phyloP scores from a whole-genome alignment of 1,140 invertebrate genomes.

The Ceratina japonica region DNA sequence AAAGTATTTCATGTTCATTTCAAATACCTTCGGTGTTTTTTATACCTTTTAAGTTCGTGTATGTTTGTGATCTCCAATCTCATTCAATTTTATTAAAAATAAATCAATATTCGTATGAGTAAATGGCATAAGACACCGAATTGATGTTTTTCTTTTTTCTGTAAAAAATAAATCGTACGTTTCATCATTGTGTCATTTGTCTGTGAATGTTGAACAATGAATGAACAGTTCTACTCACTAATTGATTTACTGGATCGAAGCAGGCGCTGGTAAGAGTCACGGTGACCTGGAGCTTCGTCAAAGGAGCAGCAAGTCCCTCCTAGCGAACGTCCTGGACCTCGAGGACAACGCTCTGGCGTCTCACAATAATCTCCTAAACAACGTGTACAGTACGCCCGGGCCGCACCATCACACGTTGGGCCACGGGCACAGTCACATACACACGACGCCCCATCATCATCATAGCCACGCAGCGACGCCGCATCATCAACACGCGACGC shows the following conservation, averaged over 20 bases:
- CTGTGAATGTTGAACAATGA: no score
- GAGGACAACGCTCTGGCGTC: conserved; percentile 85
- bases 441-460: conserved; percentile 77
- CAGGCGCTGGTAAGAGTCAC: conserved; percentile 82
- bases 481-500: conserved; percentile 75
- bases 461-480: conserved; percentile 75
- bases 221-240: no score
- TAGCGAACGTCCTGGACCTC: conserved; percentile 96
- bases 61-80: no score
- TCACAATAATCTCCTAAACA: conserved; percentile 78
- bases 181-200: no score
- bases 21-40: no score
- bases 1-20: no score
- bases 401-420: conserved; percentile 76
- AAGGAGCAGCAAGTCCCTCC: conserved; percentile 90
- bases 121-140: no score
- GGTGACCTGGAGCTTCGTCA: conserved; percentile 85
- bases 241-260: neutral
- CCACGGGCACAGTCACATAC: conserved; percentile 75
- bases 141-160: no score
- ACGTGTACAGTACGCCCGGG: conserved; percentile 77
- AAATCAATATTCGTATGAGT: no score
- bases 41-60: no score
- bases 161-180: no score
- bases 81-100: no score